Base-by-base conservation (phyloP, 2,113 vertebrate species). In the Capreolus pygargus region DNA sequence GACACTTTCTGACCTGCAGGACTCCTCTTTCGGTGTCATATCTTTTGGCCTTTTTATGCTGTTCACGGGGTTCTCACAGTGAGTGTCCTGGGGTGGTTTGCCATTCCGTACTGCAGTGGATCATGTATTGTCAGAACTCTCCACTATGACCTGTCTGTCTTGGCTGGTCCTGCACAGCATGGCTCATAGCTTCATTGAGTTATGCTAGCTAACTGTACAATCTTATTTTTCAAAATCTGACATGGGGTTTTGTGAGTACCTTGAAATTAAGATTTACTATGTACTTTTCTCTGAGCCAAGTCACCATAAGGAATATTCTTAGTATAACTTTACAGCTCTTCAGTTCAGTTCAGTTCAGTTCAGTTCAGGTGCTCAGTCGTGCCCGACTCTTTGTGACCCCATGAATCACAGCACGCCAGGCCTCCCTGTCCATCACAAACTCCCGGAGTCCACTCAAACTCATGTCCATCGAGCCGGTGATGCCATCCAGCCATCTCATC, bases 101-200 rank as follows among this genome's bases (percentile, higher is more conserved):
- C 36, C n/a, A 7, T 25, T 25, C 36, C 11, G 21, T 74, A 1
- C 70, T 43, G 36, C 36, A 25, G 36, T 25, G 70, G 70, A 25
- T 43, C 70, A 25, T 13, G 23, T 39, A 23, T 74, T 43, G 36
- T 74, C 70, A 74, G 70, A 74, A 74, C 21, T 36, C 70, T 43
- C 36, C 36, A 43, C 36, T 43, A 4, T 74, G 21, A 43, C 70
- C 10, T 0, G 0, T 39, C 36, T 3, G 0, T 25, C 36, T 74
- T 1, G 3, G 36, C 5, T 74, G 67, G 67, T 25, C 36, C 36
- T 39, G 36, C 67, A 39, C 3, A 74, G 36, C 11, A 43, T 13
- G 11, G 70, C 5, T 39, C 70, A 74, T 43, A 39, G 70, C 11
- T 74, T 39, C 70, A 43, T 0, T 43, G 36, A 39, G 3, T 43